Evolutionary conservation across 2,113 vertebrate genomes (phyloP).

Genomic region (Podarcis cretensis): DNA sequence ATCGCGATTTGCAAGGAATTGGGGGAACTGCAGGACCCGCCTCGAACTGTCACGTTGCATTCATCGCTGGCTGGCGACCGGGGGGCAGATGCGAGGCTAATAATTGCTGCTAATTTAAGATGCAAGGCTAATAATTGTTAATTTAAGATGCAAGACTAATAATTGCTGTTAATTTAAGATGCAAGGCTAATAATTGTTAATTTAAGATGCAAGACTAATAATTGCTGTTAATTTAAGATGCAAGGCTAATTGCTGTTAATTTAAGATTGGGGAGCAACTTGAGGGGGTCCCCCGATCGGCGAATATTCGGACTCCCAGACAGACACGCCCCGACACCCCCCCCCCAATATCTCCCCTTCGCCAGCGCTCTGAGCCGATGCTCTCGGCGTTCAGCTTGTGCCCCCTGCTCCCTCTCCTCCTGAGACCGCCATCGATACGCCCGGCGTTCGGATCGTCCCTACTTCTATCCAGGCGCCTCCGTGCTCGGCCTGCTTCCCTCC

Average conservation of each 20-base stretch:
- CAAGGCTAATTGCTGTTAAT: no score
- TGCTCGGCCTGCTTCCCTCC: not conserved
- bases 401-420: not conserved
- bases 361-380: constrained; percentile 16
- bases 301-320: not conserved
- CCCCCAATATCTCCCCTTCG: not conserved
- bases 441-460: not conserved
- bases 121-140: no score
- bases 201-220: not conserved
- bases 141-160: not conserved
- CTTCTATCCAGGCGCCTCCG: not conserved
- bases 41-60: no score
- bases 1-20: not conserved
- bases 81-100: no score
- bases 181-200: no score
- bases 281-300: no score
- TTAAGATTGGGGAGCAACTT: not conserved
- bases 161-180: no score
- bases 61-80: no score
- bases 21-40: not conserved
- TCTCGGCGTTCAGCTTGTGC: constrained; percentile 60
- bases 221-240: no score
- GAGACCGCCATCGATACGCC: not conserved
- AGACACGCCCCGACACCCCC: not conserved
- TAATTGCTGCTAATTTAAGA: no score